These are phyloP conservation scores for Habropoda laboriosa DNA, from an alignment of 1,140 invertebrate species.

Conservation along the genomic window DNA sequence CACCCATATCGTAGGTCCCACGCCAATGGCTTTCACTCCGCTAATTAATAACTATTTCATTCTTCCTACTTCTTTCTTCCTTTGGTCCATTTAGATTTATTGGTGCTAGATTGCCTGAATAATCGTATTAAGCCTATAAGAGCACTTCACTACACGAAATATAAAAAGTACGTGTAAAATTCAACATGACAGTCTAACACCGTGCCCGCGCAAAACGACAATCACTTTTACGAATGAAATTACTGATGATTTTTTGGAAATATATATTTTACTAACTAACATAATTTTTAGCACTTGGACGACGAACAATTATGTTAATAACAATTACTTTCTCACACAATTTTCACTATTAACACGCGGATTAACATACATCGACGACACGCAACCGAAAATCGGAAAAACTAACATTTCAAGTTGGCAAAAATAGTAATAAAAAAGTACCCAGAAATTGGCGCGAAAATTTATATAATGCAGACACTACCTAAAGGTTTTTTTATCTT, in stretches of 20 bases:
- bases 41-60: not conserved
- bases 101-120: not conserved
- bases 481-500: too few species aligned
- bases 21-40: not conserved
- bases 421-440: too few species aligned
- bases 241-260: not conserved
- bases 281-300: not conserved
- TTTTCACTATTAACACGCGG: not conserved
- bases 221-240: not conserved
- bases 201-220: too few species aligned
- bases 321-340: not conserved
- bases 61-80: not conserved
- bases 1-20: not conserved
- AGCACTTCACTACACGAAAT: not conserved
- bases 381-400: not conserved
- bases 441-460: too few species aligned
- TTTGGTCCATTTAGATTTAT: not conserved
- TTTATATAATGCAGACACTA: too few species aligned
- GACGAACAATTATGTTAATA: not conserved
- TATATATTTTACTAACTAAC: not conserved
- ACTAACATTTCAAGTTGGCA: too few species aligned
- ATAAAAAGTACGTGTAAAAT: not conserved
- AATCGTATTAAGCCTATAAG: not conserved
- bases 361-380: not conserved
- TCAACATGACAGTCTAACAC: too few species aligned